A percentile compares a stretch with the other conserved stretches of the same genome.
Conservation (phyloP, 1,140 invertebrate species). For the Drosophila biarmipes region DNA sequence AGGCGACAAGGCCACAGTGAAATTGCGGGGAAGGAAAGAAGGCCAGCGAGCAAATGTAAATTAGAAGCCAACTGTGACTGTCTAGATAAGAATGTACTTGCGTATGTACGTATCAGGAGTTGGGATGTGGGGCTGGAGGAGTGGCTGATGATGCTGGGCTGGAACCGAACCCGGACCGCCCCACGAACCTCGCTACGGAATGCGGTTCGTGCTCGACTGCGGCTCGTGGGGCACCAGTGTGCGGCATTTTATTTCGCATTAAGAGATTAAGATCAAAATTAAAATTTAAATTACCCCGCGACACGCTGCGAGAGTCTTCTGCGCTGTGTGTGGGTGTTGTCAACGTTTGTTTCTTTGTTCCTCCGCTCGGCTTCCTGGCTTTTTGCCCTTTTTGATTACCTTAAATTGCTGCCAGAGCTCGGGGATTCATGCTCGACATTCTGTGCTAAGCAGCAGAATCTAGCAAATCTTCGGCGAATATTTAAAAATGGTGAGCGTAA, state of each 20-base stretch:
- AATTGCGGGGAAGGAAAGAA: conserved; percentile 16
- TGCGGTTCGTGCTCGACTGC: conserved; percentile 39
- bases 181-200: neutral
- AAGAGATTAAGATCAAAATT: conserved; percentile 84
- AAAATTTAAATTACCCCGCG: conserved; percentile 83
- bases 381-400: conserved; percentile 48
- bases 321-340: conserved; percentile 16
- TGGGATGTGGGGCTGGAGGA: neutral
- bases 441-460: neutral
- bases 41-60: conserved; percentile 57
- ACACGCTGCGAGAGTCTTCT: conserved; percentile 51
- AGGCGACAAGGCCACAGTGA: conserved; percentile 22
- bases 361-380: conserved; percentile 13
- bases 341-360: conserved; percentile 47
- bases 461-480: conserved; percentile 14
- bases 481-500: conserved; percentile 48
- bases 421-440: conserved; percentile 10
- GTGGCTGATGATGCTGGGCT: conserved; percentile 18
- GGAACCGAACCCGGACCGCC: neutral
- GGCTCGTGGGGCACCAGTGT: conserved; percentile 75
- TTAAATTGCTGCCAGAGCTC: conserved; percentile 63
- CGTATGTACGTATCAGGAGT: conserved; percentile 15
- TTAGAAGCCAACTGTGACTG: conserved; percentile 63
- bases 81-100: conserved; percentile 57
- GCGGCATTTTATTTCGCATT: conserved; percentile 84